Base-by-base conservation (phyloP, 2,797 vertebrate species). In the Hapalemur alaotrensis region DNA sequence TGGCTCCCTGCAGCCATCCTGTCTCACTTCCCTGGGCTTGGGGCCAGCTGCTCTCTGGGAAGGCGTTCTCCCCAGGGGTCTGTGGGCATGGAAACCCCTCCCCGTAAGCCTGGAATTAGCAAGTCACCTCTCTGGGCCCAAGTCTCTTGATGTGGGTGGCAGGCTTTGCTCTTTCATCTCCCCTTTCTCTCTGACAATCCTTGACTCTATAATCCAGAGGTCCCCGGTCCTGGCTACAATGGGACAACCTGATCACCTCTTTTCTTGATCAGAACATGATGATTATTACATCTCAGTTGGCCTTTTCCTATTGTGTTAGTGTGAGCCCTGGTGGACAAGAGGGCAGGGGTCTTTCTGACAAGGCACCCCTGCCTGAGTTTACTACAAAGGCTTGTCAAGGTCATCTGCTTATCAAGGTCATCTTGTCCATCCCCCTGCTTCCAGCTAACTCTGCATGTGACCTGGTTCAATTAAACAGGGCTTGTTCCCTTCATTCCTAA, bases 41-140 rank as follows among this genome's bases (percentile, higher is more conserved):
- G 81, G 18, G 86, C 95, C 76, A 91, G 50, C 50, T 81, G 65
- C 81, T 92, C 50, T 95, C 87, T 69, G 43, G 43, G 54, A 90
- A 84, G 72, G 41, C 18, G 9, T 30, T 72, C 83, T 83, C 80
- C 32, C 32, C 17, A 30, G 81, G 67, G 48, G 18, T 20, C 57
- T 35, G 0, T 2, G 41, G 61, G 79, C 18, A 0, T 32, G 78
- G 82, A 70, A 63, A 52, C 11, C 70, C 86, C 59, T 83, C 38
- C 15, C 12, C 30, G 0, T 9, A 18, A 22, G 70, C 46, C 69
- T 46, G 8, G 38, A 76, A 46, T 63, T 32, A 95, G 48, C 41
- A 43, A 30, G 41, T 61, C 35, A n/a, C 67, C 78, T 59, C 52
- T 82, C 57, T 35, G 85, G 75, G 32, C 59, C 70, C 83, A 13